Conservation (phyloP, 2,797 vertebrate genomes). For the Hydrophis major region DNA sequence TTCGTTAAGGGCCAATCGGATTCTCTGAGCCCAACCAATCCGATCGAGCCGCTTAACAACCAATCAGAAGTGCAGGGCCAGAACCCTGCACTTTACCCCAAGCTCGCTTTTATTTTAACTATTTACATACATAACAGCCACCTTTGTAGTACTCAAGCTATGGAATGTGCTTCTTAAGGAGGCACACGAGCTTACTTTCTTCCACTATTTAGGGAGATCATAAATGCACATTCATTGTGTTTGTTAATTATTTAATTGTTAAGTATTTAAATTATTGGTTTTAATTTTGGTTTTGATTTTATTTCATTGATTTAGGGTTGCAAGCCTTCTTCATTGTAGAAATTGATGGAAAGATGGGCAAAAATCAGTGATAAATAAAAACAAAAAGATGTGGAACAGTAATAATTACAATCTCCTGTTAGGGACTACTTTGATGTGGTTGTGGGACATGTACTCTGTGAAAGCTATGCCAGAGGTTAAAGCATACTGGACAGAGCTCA, state of each 20-base stretch:
- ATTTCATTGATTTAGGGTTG: neutral
- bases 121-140: neutral
- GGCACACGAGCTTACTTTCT: neutral
- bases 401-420: neutral
- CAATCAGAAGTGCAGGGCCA: too few relatives aligned
- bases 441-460: neutral
- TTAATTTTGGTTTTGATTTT: neutral
- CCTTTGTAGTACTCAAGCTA: neutral
- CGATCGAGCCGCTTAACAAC: too few relatives aligned
- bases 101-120: too few relatives aligned
- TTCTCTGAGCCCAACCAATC: too few relatives aligned
- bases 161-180: neutral
- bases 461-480: neutral
- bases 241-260: neutral
- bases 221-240: neutral
- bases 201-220: neutral
- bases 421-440: neutral
- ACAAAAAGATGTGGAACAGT: neutral
- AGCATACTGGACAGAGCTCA: neutral
- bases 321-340: neutral
- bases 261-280: neutral
- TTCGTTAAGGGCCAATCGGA: too few relatives aligned
- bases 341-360: neutral
- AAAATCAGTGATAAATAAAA: neutral
- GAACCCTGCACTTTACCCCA: too few relatives aligned